Conservation (phyloP, 2,888 invertebrate species). For the Hydrotaea diabolus region DNA sequence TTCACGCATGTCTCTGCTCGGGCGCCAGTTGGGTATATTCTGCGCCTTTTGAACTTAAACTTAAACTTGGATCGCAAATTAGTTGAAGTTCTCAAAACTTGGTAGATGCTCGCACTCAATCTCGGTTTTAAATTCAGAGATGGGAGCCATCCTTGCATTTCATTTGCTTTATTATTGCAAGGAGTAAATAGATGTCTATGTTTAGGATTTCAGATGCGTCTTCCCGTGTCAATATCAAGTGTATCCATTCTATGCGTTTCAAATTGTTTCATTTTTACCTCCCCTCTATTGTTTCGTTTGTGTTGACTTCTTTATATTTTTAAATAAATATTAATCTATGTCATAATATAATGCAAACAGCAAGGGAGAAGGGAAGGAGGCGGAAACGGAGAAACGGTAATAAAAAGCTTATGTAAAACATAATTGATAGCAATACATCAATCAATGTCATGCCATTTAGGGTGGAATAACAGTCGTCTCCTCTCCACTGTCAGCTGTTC, state of each 20-base stretch:
- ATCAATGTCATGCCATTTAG: constrained; percentile 58
- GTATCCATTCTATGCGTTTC: neutral
- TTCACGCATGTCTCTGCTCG: no score
- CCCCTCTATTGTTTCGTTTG: neutral
- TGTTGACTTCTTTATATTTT: neutral
- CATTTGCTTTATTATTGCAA: no score
- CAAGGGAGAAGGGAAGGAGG: neutral
- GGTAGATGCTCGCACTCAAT: no score
- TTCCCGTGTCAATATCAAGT: neutral
- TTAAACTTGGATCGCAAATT: no score
- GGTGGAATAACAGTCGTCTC: neutral
- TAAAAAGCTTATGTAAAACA: constrained; percentile 39
- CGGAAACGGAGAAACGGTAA: neutral
- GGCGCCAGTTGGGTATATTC: no score
- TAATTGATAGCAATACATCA: constrained; percentile 67
- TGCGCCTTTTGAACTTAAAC: no score
- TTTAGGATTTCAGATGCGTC: neutral
- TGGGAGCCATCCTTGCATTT: no score
- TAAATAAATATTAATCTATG: constrained; percentile 40
- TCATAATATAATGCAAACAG: constrained; percentile 26
- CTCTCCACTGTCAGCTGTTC: no score
- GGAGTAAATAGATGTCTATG: no score
- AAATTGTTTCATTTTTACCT: neutral
- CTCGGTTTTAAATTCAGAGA: no score
- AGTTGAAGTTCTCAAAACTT: no score